Conservation (phyloP, 2,888 invertebrate species). For the Onchidella celtica region DNA sequence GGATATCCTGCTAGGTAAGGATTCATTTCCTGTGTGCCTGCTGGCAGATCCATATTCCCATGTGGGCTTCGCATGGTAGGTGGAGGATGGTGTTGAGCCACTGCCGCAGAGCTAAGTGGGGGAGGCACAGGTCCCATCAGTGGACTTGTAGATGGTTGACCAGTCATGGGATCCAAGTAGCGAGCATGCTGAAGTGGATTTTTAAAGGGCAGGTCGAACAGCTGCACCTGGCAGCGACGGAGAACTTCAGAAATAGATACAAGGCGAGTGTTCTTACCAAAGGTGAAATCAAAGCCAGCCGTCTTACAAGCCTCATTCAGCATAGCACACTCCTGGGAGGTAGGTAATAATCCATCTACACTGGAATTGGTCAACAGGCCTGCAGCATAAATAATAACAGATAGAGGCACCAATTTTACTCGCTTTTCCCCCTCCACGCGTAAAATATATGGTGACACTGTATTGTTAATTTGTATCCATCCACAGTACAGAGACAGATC, state of each 20-base stretch:
- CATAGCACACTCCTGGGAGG: constrained; percentile 70
- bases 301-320: constrained; percentile 74
- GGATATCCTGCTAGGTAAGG: constrained; percentile 36
- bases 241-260: constrained; percentile 69
- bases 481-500: constrained; percentile 61
- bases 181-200: constrained; percentile 77
- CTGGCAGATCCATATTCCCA: constrained; percentile 19
- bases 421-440: constrained; percentile 82
- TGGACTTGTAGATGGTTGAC: constrained; percentile 39
- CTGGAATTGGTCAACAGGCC: constrained; percentile 67
- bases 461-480: constrained; percentile 85
- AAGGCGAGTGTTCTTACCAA: constrained; percentile 72
- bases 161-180: constrained; percentile 63
- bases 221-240: constrained; percentile 62
- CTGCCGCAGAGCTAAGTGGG: constrained; percentile 6
- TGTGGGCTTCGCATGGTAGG: constrained; percentile 1
- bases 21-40: constrained; percentile 11
- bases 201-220: constrained; percentile 73
- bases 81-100: constrained; percentile 16
- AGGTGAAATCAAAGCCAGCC: constrained; percentile 74
- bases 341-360: constrained; percentile 65
- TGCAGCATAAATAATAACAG: constrained; percentile 77
- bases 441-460: constrained; percentile 94
- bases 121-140: constrained; percentile 25
- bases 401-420: constrained; percentile 90